These are phyloP conservation scores for Megaceryle torquata DNA, from an alignment of 2,113 vertebrate genomes.

Conservation along the genomic window DNA sequence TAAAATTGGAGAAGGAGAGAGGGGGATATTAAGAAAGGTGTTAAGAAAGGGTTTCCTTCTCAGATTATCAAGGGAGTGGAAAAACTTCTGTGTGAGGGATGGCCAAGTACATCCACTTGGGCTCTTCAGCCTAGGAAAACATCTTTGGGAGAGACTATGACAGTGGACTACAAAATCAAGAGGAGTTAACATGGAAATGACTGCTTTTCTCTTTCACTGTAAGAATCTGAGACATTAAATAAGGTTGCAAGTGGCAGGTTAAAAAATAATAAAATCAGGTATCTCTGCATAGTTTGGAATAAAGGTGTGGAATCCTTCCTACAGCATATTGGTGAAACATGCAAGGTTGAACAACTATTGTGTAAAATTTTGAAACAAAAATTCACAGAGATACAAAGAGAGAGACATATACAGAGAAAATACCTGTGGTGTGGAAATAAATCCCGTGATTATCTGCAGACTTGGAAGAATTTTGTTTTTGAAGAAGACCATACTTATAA, in stretches of 20 bases:
- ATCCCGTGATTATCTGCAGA: not conserved
- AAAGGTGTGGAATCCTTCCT: not conserved
- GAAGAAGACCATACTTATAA: not conserved
- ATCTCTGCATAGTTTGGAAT: not conserved
- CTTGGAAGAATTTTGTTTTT: not conserved
- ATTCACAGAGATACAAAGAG: not conserved
- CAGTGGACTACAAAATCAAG: not conserved
- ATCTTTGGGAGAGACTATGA: not conserved
- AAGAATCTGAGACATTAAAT: not conserved
- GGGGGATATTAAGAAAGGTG: rapidly evolving
- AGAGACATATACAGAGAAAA: not conserved
- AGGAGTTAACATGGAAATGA: not conserved
- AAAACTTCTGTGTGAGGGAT: not conserved
- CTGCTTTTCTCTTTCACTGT: not conserved
- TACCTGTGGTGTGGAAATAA: not conserved
- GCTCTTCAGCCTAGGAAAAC: not conserved
- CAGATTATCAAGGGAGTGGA: not conserved
- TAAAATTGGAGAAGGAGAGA: not conserved
- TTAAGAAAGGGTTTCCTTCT: not conserved
- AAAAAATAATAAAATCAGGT: not conserved
- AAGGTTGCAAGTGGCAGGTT: not conserved
- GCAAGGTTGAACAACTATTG: not conserved
- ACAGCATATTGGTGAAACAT: not conserved
- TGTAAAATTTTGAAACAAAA: not conserved
- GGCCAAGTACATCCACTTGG: not conserved